Evolutionary conservation across 2,888 invertebrate genomes (phyloP).

Genomic region (Epistrophe grossulariae): DNA sequence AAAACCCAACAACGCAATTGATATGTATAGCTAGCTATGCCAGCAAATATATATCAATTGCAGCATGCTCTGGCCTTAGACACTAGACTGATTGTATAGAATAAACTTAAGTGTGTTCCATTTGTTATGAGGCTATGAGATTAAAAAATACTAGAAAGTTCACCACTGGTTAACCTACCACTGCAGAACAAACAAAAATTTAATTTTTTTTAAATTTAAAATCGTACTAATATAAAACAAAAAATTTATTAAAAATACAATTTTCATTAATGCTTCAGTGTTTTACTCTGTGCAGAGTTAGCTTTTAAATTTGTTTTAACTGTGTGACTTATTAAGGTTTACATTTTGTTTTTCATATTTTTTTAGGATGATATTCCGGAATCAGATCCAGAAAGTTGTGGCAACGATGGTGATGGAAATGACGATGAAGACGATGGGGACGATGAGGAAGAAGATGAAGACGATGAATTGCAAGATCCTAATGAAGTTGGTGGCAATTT

Average conservation of each 20-base stretch:
- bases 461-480: slow-evolving; percentile 82
- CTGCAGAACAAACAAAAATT: slow-evolving; percentile 55
- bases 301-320: slow-evolving; percentile 28
- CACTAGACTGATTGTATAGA: slow-evolving; percentile 62
- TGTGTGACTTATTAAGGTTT: slow-evolving; percentile 2
- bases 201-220: slow-evolving; percentile 29
- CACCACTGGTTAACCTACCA: slow-evolving; percentile 57
- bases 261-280: slow-evolving; percentile 48
- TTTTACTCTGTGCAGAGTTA: slow-evolving; percentile 30
- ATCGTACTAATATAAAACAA: slow-evolving; percentile 46
- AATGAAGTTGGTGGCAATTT: slow-evolving; percentile 82
- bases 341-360: slow-evolving; percentile 45
- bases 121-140: slow-evolving; percentile 54
- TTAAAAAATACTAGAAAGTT: slow-evolving; percentile 30
- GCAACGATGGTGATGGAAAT: slow-evolving; percentile 82
- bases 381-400: slow-evolving; percentile 84
- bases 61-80: slow-evolving; percentile 75
- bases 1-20: slow-evolving; percentile 64
- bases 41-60: slow-evolving; percentile 67
- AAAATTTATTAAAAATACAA: slow-evolving; percentile 19
- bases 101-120: slow-evolving; percentile 56
- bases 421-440: slow-evolving; percentile 84
- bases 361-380: slow-evolving; percentile 83
- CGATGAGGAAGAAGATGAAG: slow-evolving; percentile 83
- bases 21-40: slow-evolving; percentile 59